Conservation (phyloP, 2,113 vertebrate genomes). For the Trematomus loennbergii region DNA sequence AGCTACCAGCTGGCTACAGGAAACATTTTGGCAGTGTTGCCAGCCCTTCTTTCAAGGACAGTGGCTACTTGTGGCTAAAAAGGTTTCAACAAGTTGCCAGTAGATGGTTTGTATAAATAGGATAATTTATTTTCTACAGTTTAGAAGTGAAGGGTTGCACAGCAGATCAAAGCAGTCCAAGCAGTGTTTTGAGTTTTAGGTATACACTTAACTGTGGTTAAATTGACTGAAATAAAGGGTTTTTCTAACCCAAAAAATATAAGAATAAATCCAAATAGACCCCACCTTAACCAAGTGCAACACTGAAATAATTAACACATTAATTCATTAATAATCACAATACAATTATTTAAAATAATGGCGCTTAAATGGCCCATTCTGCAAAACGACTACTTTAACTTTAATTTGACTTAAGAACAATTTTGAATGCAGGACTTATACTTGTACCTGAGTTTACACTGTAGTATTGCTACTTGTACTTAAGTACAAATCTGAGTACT, state of each 20-base stretch:
- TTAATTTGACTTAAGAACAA: too few species aligned
- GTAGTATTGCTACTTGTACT: too few species aligned
- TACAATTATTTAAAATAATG: too few species aligned
- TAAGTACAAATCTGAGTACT: too few species aligned
- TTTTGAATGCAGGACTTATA: too few species aligned
- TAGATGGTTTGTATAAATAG: slow-evolving; percentile 41
- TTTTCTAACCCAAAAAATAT: too few species aligned
- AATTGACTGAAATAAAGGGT: too few species aligned
- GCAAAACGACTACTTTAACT: background rate
- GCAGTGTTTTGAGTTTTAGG: slow-evolving; percentile 6
- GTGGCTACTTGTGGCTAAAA: slow-evolving; percentile 34
- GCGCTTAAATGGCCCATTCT: background rate
- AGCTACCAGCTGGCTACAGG: slow-evolving; percentile 1
- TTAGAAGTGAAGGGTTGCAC: background rate
- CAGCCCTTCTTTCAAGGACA: slow-evolving; percentile 39
- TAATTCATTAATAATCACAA: too few species aligned
- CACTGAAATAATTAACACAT: too few species aligned
- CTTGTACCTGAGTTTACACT: too few species aligned
- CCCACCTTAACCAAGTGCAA: too few species aligned
- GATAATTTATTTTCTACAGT: slow-evolving; percentile 25
- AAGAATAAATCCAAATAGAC: too few species aligned
- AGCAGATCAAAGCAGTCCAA: slow-evolving; percentile 10
- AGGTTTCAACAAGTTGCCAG: slow-evolving; percentile 13
- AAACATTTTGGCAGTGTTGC: slow-evolving; percentile 10
- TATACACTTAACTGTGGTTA: slow-evolving; percentile 20